Base-by-base conservation (phyloP, 1,140 invertebrate species). In the Philotrypesis tridentata region DNA sequence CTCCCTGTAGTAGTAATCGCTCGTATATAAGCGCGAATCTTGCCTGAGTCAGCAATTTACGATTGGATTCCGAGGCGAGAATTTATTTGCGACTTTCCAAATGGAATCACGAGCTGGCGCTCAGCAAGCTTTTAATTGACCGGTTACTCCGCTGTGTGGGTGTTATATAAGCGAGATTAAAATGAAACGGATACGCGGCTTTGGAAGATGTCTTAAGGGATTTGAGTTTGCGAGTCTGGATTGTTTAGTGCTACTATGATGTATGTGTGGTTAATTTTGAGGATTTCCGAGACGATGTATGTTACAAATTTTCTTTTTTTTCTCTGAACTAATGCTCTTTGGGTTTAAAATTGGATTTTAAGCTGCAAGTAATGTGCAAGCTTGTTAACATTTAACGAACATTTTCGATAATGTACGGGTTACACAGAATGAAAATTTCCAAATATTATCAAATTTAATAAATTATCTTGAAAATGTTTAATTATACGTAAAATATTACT, bases 41-140 rank as follows among this genome's bases (percentile, higher is more conserved):
- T 43, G 37, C 9, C 70, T 43, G 33, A 43, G 70, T 40, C 70
- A 14, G 37, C 70, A 29, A 72, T 72, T 72, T 72, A 72, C 70
- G 70, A 43, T 43, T 72, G 37, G 70, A 72, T 72, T 72, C 43
- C 9, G 33, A 43, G 9, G 9, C 9, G 33, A 21, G 37, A 72
- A 72, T 72, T 48, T 72, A 72, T 72, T 43, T 23, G 37, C 37
- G 29, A 71, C 33, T 71, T 71, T 71, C 37, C 37, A 17, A 33
- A 14, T 27, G 12, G 65, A 31, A 31, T 63, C 61, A n/a, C 23
- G 11, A 1, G 23, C n/a, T 23, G 61, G 33, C 9, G 33, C 9
- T 3, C 4, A 37, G 33, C 25, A 37, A 33, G 29, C 23, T 65
- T 65, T 70, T 70, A 70, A 70, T 70, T 68, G 31, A 68, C 17